A percentile compares a stretch with the other conserved stretches of the same genome.
phyloP scores from a whole-genome alignment of 2,797 vertebrate species.

The Centropyge bicolor region DNA sequence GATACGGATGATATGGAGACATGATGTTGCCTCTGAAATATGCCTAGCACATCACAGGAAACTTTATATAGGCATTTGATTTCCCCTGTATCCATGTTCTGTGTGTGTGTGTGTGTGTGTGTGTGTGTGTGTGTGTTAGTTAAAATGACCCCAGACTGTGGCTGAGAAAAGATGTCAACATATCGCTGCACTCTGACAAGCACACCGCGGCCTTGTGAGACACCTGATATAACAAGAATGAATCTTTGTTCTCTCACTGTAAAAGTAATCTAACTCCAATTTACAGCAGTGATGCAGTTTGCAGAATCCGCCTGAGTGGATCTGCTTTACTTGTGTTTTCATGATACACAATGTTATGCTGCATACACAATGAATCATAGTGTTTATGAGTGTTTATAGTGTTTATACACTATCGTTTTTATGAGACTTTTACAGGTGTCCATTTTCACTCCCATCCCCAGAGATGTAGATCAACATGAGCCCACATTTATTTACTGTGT shows the following conservation, averaged over 20 bases:
- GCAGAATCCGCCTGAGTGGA: slow-evolving; percentile 3
- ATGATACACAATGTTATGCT: not conserved
- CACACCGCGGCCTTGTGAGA: slow-evolving; percentile 10
- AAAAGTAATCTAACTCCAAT: slow-evolving; percentile 32
- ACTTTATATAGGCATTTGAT: not conserved
- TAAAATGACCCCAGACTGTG: slow-evolving; percentile 49
- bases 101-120: not conserved
- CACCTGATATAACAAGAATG: slow-evolving; percentile 27
- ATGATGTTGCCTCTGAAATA: slow-evolving; percentile 30
- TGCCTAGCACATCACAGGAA: slow-evolving; percentile 7
- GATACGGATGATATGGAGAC: slow-evolving; percentile 25
- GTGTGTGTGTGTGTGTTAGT: not conserved
- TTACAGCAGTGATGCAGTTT: slow-evolving; percentile 2
- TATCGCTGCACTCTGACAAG: slow-evolving; percentile 15
- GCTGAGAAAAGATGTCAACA: slow-evolving; percentile 34
- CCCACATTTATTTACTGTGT: no score
- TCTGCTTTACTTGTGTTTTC: slow-evolving; percentile 31
- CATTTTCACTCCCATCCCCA: not conserved
- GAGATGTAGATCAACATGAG: not conserved
- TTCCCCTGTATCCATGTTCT: not conserved
- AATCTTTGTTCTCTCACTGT: slow-evolving; percentile 21
- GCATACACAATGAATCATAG: not conserved
- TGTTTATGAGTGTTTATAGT: no score
- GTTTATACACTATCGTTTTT: not conserved
- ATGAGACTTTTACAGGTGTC: not conserved